A percentile compares a stretch with the other conserved stretches of the same genome.
Conservation (phyloP, 2,113 vertebrate species). For the Muntiacus reevesi region DNA sequence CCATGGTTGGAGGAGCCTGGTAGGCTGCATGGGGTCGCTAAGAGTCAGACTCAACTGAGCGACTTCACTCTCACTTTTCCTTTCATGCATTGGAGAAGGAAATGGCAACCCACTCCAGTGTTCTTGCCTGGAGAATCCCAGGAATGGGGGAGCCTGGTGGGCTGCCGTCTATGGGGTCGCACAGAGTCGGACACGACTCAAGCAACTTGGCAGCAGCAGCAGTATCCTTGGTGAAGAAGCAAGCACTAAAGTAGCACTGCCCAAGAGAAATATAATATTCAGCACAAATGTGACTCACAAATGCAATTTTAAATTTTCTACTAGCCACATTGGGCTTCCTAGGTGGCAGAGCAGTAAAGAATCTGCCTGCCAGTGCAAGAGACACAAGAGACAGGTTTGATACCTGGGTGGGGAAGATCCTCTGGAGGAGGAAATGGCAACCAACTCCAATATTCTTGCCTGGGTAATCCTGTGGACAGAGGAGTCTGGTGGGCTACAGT, state of each 20-base stretch:
- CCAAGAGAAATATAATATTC: not conserved
- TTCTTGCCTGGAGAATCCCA: too few relatives aligned
- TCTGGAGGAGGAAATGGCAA: not conserved
- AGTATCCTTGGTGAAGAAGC: not conserved
- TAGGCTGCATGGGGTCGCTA: too few relatives aligned
- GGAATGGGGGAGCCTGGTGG: too few relatives aligned
- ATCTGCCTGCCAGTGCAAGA: not conserved
- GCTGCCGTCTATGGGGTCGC: too few relatives aligned
- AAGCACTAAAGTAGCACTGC: not conserved
- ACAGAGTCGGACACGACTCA: too few relatives aligned
- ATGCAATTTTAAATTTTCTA: not conserved
- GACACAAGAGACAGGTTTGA: not conserved
- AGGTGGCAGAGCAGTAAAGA: not conserved
- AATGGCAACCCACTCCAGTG: too few relatives aligned
- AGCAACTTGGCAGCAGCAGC: too few relatives aligned
- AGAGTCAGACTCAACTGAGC: too few relatives aligned
- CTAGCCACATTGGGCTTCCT: not conserved
- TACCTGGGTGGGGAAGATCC: not conserved
- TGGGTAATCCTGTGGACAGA: not conserved
- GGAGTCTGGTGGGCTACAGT: not conserved
- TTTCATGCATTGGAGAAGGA: too few relatives aligned
- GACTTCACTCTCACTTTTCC: too few relatives aligned
- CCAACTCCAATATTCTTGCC: not conserved
- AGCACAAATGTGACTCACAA: not conserved
- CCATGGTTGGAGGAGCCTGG: too few relatives aligned